Percentiles rank a stretch among this genome's conserved stretches.
Evolutionary conservation across 2,888 invertebrate species (phyloP).

Genomic region (Leptothorax acervorum): DNA sequence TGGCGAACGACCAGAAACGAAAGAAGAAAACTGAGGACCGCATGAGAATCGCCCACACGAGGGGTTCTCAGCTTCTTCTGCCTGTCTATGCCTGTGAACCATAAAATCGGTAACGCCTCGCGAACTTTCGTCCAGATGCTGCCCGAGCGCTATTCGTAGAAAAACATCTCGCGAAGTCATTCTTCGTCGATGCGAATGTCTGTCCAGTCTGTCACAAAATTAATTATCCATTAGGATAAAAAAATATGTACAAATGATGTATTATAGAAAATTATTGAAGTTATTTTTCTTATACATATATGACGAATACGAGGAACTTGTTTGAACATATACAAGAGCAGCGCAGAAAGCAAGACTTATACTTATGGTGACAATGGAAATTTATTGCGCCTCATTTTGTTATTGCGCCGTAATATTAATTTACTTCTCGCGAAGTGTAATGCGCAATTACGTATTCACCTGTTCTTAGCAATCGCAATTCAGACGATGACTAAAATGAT

Average conservation of each 20-base stretch:
- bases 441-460: constrained; percentile 21
- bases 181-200: not conserved
- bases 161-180: not conserved
- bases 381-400: constrained; percentile 12
- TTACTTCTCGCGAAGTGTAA: constrained; percentile 23
- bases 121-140: constrained; percentile 49
- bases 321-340: not conserved
- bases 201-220: not conserved
- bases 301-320: not conserved
- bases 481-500: constrained; percentile 42
- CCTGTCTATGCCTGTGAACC: constrained; percentile 34
- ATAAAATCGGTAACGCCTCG: constrained; percentile 47
- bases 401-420: constrained; percentile 16
- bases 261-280: not conserved
- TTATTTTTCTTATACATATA: not conserved
- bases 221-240: not conserved
- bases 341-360: not conserved
- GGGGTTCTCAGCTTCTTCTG: constrained; percentile 62
- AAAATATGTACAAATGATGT: not conserved
- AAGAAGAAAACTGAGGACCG: constrained; percentile 18
- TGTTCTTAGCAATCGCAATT: constrained; percentile 11
- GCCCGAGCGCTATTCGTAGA: constrained; percentile 16
- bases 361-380: not conserved
- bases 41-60: constrained; percentile 64
- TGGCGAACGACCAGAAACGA: constrained; percentile 37